Evolutionary conservation across 2,888 invertebrate species (phyloP), one percentile per base, ranked within the genome.

Genomic region (Dione juno): DNA sequence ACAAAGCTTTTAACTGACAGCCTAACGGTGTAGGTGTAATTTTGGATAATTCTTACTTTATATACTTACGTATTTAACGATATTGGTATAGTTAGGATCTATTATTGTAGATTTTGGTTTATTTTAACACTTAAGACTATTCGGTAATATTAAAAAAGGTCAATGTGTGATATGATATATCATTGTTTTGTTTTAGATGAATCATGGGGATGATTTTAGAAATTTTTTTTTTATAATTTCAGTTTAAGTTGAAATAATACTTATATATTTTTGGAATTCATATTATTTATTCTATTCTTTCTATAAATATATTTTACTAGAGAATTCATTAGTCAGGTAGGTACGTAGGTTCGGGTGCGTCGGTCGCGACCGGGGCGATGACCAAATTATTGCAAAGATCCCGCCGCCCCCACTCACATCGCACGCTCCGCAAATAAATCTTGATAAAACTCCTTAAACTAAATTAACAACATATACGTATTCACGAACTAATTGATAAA

Each of bases 361-460:
- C 73, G 43, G 68, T 63, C 66, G 67, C 66, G 74, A 74, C 76
- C 81, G 83, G 89, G 87, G 87, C 90, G 88, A 87, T 91, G 90
- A 88, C 91, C 91, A 90, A 88, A 85, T 89, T 88, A 91, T 89
- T 87, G 87, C 85, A 82, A 83, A 87, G 88, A 90, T 87, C 88
- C 82, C 84, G 88, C 87, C 87, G 85, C 76, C 77, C 77, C 73
- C 81, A 69, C 67, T 64, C 54, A 79, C 82, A 79, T 78, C 67
- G 61, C 73, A 69, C 76, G 82, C 81, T 84, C 43, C 43, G 66
- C 48, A 54, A 70, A 70, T 70, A 84, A 85, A 88, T 84, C 84
- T 84, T 83, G 83, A 88, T 86, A 82, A 70, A 67, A 81, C 82
- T 82, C 81, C 84, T 84, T 81, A 79, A 81, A 81, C 76, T 78